Conservation (phyloP, 1,140 invertebrate species). For the Orius insidiosus region DNA sequence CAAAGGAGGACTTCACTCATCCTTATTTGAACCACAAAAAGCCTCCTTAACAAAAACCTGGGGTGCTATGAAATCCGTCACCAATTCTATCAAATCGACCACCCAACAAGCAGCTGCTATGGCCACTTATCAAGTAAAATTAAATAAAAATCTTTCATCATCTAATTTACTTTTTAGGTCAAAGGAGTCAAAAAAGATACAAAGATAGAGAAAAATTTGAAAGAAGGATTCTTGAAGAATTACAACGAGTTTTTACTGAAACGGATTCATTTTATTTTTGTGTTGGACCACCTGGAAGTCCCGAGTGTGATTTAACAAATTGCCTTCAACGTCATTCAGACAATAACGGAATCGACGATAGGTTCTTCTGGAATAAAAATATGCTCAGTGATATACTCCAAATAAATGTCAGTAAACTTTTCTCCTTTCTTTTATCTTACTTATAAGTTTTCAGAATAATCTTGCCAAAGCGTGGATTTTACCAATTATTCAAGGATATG, state of each 20-base stretch:
- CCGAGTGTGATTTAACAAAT: slow-evolving; percentile 57
- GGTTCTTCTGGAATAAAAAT: slow-evolving; percentile 94
- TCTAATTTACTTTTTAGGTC: slow-evolving; percentile 16
- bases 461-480: slow-evolving; percentile 73
- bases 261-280: slow-evolving; percentile 92
- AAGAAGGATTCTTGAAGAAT: slow-evolving; percentile 65
- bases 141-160: too few relatives aligned
- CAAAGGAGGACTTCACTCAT: slow-evolving; percentile 26
- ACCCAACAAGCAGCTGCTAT: slow-evolving; percentile 68
- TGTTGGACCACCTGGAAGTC: slow-evolving; percentile 31
- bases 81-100: slow-evolving; percentile 75
- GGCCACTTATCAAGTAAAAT: slow-evolving; percentile 40
- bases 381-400: slow-evolving; percentile 75
- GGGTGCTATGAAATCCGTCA: slow-evolving; percentile 76
- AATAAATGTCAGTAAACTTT: slow-evolving; percentile 48
- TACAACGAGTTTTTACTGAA: slow-evolving; percentile 84
- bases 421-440: too few relatives aligned
- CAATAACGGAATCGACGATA: slow-evolving; percentile 67
- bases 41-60: slow-evolving; percentile 59
- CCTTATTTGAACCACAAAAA: slow-evolving; percentile 29
- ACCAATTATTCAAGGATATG: slow-evolving; percentile 87
- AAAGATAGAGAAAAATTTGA: slow-evolving; percentile 61
- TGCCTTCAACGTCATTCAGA: slow-evolving; percentile 51
- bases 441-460: slow-evolving; percentile 36
- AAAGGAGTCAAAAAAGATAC: slow-evolving; percentile 21